These are phyloP conservation scores for Mimumesa dahlbomi DNA, from an alignment of 2,888 invertebrate species.

Conservation along the genomic window DNA sequence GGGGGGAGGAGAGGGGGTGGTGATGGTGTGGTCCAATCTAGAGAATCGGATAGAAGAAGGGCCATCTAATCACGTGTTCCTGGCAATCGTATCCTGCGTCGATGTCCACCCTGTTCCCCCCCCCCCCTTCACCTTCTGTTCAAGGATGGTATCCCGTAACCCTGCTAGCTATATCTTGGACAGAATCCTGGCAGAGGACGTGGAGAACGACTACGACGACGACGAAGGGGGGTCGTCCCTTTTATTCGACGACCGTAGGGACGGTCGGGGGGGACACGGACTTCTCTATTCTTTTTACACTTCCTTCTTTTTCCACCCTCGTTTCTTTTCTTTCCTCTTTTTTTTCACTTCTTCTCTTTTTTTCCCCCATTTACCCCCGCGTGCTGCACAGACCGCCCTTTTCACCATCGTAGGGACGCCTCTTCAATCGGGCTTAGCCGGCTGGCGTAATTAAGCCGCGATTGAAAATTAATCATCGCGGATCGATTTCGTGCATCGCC, in stretches of 20 bases:
- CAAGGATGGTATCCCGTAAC: conserved; percentile 17
- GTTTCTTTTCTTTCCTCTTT: conserved; percentile 18
- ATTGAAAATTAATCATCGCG: conserved; percentile 77
- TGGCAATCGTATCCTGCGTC: conserved; percentile 74
- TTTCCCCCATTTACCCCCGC: conserved; percentile 11
- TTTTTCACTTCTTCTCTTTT: conserved; percentile 16
- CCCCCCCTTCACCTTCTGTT: too few relatives aligned
- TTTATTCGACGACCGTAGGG: conserved; percentile 57
- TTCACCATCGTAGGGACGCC: conserved; percentile 49
- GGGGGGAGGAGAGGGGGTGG: conserved; percentile 42
- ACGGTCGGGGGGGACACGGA: conserved; percentile 26
- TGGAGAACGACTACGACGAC: conserved; percentile 29
- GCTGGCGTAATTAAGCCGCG: conserved; percentile 73
- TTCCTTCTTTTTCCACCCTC: conserved; percentile 5
- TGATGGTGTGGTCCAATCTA: conserved; percentile 71
- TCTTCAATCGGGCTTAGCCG: conserved; percentile 69
- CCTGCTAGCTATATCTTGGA: conserved; percentile 55
- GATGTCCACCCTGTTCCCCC: conserved; percentile 46
- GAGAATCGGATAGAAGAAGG: conserved; percentile 70
- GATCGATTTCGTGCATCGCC: conserved; percentile 62
- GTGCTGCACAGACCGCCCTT: conserved; percentile 55
- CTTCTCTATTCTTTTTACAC: conserved; percentile 34
- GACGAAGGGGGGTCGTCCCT: conserved; percentile 36
- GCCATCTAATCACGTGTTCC: conserved; percentile 78
- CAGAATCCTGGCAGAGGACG: conserved; percentile 50